These are phyloP conservation scores for Trichoplusia ni DNA, from an alignment of 1,140 invertebrate genomes.

Conservation along the genomic window DNA sequence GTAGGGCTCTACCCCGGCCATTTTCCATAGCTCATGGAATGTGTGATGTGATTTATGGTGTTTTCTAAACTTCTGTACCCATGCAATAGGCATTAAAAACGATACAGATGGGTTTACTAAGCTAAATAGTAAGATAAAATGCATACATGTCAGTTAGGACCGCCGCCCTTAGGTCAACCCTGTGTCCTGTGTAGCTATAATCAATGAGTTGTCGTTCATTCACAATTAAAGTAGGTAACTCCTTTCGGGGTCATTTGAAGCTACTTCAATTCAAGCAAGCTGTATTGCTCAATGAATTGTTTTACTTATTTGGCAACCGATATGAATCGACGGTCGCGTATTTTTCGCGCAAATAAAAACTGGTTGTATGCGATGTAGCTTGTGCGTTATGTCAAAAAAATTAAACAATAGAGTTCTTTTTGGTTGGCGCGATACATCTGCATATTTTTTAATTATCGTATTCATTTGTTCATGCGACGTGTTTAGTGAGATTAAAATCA, in stretches of 20 bases:
- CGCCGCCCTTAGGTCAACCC: constrained; percentile 72
- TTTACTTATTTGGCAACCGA: constrained; percentile 19
- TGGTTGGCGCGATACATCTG: constrained; percentile 11
- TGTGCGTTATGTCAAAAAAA: constrained; percentile 13
- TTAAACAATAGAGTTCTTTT: constrained; percentile 20
- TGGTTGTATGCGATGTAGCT: background rate
- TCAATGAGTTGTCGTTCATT: constrained; percentile 78
- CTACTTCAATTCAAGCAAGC: constrained; percentile 54
- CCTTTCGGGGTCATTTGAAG: constrained; percentile 71
- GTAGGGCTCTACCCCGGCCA: constrained; percentile 77
- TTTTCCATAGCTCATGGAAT: constrained; percentile 66
- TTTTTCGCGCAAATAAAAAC: constrained; percentile 37
- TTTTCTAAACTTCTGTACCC: constrained; percentile 33
- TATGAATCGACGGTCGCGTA: constrained; percentile 19
- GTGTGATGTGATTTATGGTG: constrained; percentile 54
- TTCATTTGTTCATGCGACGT: background rate
- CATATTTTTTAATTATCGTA: constrained; percentile 6
- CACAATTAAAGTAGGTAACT: constrained; percentile 72
- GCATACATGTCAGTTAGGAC: constrained; percentile 52
- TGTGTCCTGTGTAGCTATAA: constrained; percentile 67
- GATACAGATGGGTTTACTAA: constrained; percentile 18
- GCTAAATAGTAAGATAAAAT: constrained; percentile 23
- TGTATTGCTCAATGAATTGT: constrained; percentile 60
- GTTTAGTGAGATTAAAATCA: background rate
- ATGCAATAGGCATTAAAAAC: background rate